Evolutionary conservation across 2,797 vertebrate species (phyloP).

Genomic region (Artibeus jamaicensis): DNA sequence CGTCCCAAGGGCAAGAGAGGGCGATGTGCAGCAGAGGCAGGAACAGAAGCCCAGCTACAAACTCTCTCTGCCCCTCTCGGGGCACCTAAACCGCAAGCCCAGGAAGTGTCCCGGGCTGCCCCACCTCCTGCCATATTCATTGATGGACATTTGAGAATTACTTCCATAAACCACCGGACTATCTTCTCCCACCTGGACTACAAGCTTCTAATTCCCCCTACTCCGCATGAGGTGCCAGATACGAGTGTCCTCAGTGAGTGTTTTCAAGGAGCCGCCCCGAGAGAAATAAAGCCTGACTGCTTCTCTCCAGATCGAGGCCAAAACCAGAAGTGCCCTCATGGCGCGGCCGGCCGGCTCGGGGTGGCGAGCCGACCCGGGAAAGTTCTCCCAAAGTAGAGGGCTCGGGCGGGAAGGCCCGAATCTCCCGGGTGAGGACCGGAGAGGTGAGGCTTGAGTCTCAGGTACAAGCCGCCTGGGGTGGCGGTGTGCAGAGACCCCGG

Average conservation of each 20-base stretch:
- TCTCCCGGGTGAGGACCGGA: not conserved
- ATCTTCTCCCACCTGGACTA: not conserved
- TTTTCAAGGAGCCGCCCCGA: not conserved
- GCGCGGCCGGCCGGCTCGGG: not conserved
- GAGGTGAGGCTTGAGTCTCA: not conserved
- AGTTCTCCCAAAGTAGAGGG: not conserved
- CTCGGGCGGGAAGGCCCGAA: not conserved
- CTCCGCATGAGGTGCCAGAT: accelerated
- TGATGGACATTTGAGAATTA: not conserved
- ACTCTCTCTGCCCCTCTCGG: too few relatives aligned
- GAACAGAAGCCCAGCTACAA: too few relatives aligned
- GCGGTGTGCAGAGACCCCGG: not conserved
- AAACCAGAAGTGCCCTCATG: not conserved
- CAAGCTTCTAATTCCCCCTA: not conserved
- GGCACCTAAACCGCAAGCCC: not conserved
- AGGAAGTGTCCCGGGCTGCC: not conserved
- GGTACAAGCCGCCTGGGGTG: not conserved
- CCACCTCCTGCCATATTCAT: not conserved
- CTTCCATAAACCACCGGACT: not conserved
- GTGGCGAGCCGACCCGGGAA: not conserved
- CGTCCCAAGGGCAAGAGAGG: not conserved
- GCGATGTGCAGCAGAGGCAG: too few relatives aligned
- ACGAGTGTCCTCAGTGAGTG: not conserved
- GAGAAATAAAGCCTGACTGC: not conserved
- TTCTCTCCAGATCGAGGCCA: not conserved